phyloP scores from a whole-genome alignment of 2,113 vertebrate species.

The Pyrgilauda ruficollis region DNA sequence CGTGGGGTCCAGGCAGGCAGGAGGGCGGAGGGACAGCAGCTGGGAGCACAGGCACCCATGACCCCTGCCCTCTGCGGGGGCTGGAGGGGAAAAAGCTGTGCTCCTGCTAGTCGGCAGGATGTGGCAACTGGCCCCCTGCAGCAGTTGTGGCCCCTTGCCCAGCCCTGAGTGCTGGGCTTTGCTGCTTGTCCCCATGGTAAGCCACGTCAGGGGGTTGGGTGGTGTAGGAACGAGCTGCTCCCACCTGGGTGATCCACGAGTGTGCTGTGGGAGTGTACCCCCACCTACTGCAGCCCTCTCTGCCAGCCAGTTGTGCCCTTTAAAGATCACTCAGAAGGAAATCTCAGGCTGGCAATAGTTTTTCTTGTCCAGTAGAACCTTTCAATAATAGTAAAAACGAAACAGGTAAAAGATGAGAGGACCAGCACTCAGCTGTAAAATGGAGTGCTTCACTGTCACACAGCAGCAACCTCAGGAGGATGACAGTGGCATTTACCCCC shows the following conservation, averaged over 20 bases:
- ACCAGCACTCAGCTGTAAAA: fast-evolving
- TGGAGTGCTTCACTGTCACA: neutral
- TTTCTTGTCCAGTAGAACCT: neutral
- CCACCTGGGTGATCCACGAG: fast-evolving
- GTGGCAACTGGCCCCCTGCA: fast-evolving
- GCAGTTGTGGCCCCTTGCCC: neutral
- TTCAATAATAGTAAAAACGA: neutral
- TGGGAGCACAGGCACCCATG: slow-evolving; percentile 63
- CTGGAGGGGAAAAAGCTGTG: slow-evolving; percentile 16
- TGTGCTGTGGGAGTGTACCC: fast-evolving
- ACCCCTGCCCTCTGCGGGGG: slow-evolving; percentile 47
- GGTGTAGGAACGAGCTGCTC: fast-evolving
- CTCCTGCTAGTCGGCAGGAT: fast-evolving
- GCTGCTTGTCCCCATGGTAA: fast-evolving
- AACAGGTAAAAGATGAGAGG: neutral
- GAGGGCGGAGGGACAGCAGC: slow-evolving; percentile 68
- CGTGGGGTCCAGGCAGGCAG: slow-evolving; percentile 63
- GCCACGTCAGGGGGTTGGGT: fast-evolving
- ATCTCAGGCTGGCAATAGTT: neutral
- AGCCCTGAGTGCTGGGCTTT: no score
- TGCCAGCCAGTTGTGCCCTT: fast-evolving
- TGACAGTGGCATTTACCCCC: fast-evolving
- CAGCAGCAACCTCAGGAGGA: neutral
- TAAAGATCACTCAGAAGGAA: neutral
- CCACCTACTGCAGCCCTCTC: neutral